Evolutionary conservation across 2,113 vertebrate species (phyloP), one percentile per base, ranked within the genome.

Genomic region (Proterorhinus semilunaris): DNA sequence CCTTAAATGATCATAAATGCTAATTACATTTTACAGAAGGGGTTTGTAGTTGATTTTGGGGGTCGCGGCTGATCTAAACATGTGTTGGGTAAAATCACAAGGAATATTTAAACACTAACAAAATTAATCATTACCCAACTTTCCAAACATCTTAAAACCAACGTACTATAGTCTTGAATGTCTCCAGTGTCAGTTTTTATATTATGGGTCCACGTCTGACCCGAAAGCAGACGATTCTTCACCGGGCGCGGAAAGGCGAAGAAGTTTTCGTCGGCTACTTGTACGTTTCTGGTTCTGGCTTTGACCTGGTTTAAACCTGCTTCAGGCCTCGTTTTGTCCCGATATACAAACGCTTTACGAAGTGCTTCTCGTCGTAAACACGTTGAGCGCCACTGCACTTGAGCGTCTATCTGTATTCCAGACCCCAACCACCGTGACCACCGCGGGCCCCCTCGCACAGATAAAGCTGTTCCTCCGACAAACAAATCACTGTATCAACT

Each of bases 401-500:
- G 76, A 70, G 62, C 75, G 78, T 79, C 51, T 67, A 67, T 78
- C 10, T 53, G 8, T 53, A 53, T 51, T 68, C 86, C 85, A 81
- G 78, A 67, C 88, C 87, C 43, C 72, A 83, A 73, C 82, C 74
- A 6, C 10, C 79, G 68, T 62, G 83, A 83, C 86, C 84, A 50
- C 79, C 45, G 36, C n/a, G 45, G 67, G 71, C 61, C 62, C 70
- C 68, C 66, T 78, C 62, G 75, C 70, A 68, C 81, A 84, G 71
- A 69, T 48, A 82, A 88, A 69, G 76, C 81, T 80, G 79, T 74
- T 75, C 69, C 78, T 69, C 27, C 47, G 68, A 76, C 81, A 74
- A 87, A 83, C 83, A 82, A 88, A 82, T 81, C 76, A 72, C 72
- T 76, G 43, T 8, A 79, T 80, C 78, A 74, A 82, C 83, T 76